These are phyloP conservation scores for Catocala nupta DNA, from an alignment of 2,888 invertebrate species.

Conservation along the genomic window DNA sequence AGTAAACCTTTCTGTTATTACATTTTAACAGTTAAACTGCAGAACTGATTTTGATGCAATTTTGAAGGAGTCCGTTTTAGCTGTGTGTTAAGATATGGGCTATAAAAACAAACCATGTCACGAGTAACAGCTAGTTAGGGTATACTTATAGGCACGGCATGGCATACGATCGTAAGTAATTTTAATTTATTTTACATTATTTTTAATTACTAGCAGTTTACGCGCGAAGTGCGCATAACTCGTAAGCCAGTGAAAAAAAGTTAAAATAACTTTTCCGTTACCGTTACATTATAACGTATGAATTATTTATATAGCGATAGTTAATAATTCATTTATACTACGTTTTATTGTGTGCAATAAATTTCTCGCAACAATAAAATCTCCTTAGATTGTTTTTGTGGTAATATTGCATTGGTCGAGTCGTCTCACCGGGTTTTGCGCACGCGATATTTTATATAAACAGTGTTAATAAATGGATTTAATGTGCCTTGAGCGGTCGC, in stretches of 20 bases:
- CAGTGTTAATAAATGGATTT: constrained; percentile 18
- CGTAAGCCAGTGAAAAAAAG: constrained; percentile 13
- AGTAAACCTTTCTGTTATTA: too few relatives aligned
- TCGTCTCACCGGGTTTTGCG: constrained; percentile 29
- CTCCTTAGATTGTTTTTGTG: constrained; percentile 47
- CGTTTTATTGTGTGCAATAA: constrained; percentile 54
- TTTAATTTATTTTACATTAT: constrained; percentile 38
- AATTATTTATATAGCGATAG: constrained; percentile 54
- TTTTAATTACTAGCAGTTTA: constrained; percentile 31
- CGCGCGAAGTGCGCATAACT: constrained; percentile 9
- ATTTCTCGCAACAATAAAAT: constrained; percentile 53
- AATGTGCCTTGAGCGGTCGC: constrained; percentile 9
- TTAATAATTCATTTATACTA: constrained; percentile 56
- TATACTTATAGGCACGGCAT: constrained; percentile 22
- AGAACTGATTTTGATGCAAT: too few relatives aligned
- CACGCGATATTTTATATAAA: constrained; percentile 49
- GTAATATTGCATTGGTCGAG: constrained; percentile 43
- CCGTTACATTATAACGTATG: constrained; percentile 49
- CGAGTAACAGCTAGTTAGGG: constrained; percentile 16
- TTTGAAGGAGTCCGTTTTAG: too few relatives aligned
- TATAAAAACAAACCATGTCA: too few relatives aligned
- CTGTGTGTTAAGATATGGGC: too few relatives aligned
- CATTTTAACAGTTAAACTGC: too few relatives aligned
- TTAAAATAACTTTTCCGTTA: constrained; percentile 48
- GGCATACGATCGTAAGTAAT: constrained; percentile 20